Evolutionary conservation across 92 coral and sea anemone genomes (phyloP).

Genomic region (Actinernus sp.): DNA sequence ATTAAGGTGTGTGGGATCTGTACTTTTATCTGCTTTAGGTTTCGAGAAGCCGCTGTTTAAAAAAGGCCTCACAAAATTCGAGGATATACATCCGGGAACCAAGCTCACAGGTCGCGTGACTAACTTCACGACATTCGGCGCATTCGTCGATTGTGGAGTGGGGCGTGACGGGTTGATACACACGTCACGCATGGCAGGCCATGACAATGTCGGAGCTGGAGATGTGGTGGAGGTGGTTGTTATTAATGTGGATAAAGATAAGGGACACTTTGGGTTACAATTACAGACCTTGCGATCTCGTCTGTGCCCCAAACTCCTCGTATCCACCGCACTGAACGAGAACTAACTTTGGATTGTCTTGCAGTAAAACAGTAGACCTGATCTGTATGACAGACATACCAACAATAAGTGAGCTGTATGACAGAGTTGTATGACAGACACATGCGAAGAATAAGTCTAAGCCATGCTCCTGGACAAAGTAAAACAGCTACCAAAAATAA

Average conservation of each 20-base stretch:
- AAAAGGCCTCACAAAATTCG: constrained; percentile 71
- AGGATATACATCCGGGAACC: constrained; percentile 69
- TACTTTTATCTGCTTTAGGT: constrained; percentile 40
- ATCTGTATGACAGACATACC: no score
- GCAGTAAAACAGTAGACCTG: no score
- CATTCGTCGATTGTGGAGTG: constrained; percentile 96
- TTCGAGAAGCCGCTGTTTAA: constrained; percentile 92
- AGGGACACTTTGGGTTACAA: constrained; percentile 53
- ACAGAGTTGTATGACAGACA: no score
- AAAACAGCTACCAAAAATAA: no score
- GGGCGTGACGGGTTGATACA: constrained; percentile 88
- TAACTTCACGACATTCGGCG: constrained; percentile 95
- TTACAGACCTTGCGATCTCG: constrained; percentile 48
- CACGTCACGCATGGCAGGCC: constrained; percentile 61
- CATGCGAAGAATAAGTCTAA: no score
- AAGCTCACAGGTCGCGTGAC: constrained; percentile 86
- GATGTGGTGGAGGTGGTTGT: constrained; percentile 87
- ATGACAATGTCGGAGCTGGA: constrained; percentile 74
- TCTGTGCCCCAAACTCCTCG: constrained; percentile 64
- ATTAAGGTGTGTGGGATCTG: no score
- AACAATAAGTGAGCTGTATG: no score
- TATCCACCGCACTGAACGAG: constrained; percentile 4
- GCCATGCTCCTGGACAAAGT: no score
- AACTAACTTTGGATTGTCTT: not conserved
- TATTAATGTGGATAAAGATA: constrained; percentile 39